A percentile compares a stretch with the other conserved stretches of the same genome.
phyloP scores from a whole-genome alignment of 2,888 invertebrate species.

The Calliopum simillimum region DNA sequence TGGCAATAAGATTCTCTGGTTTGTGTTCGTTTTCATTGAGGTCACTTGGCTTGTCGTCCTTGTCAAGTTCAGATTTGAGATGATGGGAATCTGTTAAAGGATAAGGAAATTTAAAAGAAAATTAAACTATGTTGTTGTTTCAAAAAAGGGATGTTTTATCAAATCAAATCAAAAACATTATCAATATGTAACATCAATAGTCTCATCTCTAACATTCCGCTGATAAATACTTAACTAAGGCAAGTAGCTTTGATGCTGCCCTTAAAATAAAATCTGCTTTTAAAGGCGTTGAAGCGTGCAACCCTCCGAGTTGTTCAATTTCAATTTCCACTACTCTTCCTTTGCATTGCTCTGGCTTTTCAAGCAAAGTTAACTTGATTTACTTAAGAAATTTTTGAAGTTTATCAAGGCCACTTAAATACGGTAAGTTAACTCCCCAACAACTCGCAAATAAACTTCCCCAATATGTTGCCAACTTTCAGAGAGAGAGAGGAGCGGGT shows the following conservation, averaged over 20 bases:
- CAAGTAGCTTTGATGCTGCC: conserved; percentile 40
- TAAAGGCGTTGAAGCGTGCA: conserved; percentile 64
- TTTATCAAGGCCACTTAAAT: conserved; percentile 53
- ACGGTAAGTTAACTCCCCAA: conserved; percentile 20
- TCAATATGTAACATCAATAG: no score
- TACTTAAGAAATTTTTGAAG: conserved; percentile 48
- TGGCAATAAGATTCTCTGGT: conserved; percentile 66
- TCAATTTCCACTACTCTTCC: conserved; percentile 53
- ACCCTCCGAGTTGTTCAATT: conserved; percentile 52
- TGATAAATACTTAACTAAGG: no score
- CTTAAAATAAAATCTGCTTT: conserved; percentile 54
- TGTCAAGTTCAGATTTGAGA: conserved; percentile 74
- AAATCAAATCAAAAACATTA: no score
- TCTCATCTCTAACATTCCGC: no score
- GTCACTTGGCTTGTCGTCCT: conserved; percentile 75
- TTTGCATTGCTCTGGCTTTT: conserved; percentile 12
- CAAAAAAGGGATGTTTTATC: no score
- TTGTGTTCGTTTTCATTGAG: conserved; percentile 83
- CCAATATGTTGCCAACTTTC: conserved; percentile 30
- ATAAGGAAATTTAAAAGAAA: no score
- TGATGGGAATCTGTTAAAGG: conserved; percentile 60
- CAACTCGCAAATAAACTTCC: conserved; percentile 27
- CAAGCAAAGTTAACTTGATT: conserved; percentile 35
- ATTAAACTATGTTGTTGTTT: conserved; percentile 41
- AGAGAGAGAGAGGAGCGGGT: conserved; percentile 48